Base-by-base conservation (phyloP, 2,888 invertebrate genomes). In the Rhingia campestris region DNA sequence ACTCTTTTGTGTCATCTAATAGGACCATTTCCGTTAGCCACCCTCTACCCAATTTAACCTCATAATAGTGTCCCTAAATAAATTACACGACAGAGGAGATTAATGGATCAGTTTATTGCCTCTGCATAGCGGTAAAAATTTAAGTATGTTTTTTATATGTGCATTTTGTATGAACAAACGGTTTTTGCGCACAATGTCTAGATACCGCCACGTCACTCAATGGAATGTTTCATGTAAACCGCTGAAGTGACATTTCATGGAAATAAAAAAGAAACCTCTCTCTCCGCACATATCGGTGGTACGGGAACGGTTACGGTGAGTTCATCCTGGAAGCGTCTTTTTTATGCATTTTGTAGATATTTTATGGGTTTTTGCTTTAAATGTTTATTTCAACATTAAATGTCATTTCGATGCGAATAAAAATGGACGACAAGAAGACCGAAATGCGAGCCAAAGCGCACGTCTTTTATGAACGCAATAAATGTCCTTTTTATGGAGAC, bases 1-100 rank as follows among this genome's bases (percentile, higher is more conserved):
- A 37, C 39, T 43, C 49, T 35, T 76, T 66, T 70, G 41, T 76
- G 59, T 72, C 81, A 45, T 10, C 58, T 56, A 33, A 53, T 53
- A 45, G 51, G 30, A 33, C 7, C 32, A 58, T 12, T 32, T 39
- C 12, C 37, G 22, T 3, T 32, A 6, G 7, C 53, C 51, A 30
- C 22, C 61, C 33, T 6, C 45, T 47, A 22, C 22, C 22, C 22
- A 22, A 54, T 47, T 69, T 54, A 69, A 82, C 77, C 82, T 82
- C 79, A 82, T 82, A 74, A 82, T 74, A 53, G 73, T 47, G 79
- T 64, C 67, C 32, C 74, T 61, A 63, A 63, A 84, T 84, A 84
- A 69, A 84, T 84, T 79, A 79, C 77, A 84, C 66, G 82, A 69
- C 79, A 74, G 53, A 47, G 10, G 67, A 69, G 79, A 84, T 84